Conservation (phyloP, 2,797 vertebrate species). For the Gambelia wislizenii region DNA sequence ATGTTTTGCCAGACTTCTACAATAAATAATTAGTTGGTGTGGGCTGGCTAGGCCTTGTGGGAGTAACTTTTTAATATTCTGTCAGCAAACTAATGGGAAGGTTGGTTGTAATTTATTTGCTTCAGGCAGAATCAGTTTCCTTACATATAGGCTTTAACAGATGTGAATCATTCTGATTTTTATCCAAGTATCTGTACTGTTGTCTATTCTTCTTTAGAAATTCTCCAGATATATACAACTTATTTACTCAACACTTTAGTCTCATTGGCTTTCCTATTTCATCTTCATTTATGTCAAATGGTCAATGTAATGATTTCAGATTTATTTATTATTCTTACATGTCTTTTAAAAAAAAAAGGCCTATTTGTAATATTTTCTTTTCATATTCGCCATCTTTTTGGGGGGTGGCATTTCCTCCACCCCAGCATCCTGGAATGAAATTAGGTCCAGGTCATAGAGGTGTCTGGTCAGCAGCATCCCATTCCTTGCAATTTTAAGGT, state of each 20-base stretch:
- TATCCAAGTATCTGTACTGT: neutral
- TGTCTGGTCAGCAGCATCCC: no score
- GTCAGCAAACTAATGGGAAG: constrained; percentile 6
- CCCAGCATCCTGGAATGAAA: no score
- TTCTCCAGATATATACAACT: neutral
- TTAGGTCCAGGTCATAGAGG: no score
- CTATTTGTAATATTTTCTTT: neutral
- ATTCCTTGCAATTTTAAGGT: no score
- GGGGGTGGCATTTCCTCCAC: neutral
- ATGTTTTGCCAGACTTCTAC: constrained; percentile 47
- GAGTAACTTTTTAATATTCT: constrained; percentile 32
- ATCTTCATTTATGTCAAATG: neutral
- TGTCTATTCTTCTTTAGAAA: neutral
- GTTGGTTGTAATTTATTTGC: neutral
- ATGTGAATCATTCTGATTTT: neutral
- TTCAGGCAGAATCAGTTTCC: neutral
- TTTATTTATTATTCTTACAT: no score
- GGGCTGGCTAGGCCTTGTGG: neutral
- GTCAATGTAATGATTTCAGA: neutral
- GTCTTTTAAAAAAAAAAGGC: no score
- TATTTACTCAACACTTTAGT: neutral
- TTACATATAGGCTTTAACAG: neutral
- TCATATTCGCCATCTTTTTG: neutral
- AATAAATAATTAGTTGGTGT: neutral
- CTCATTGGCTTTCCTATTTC: neutral